phyloP scores from a whole-genome alignment of 2,888 invertebrate species.

The Eupithecia tripunctaria region DNA sequence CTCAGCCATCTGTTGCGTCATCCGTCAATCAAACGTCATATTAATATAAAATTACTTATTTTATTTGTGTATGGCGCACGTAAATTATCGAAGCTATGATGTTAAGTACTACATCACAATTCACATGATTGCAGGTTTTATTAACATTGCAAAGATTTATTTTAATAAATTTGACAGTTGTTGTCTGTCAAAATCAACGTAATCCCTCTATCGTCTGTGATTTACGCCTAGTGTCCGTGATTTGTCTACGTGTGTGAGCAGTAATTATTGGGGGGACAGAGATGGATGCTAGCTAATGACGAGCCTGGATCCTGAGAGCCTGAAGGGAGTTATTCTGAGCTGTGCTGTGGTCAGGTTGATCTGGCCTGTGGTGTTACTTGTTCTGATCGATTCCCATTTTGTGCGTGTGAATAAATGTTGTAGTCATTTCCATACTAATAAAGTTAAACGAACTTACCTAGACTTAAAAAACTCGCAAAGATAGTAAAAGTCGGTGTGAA shows the following conservation, averaged over 20 bases:
- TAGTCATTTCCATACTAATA: slow-evolving; percentile 13
- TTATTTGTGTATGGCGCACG: slow-evolving; percentile 4
- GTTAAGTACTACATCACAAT: background rate
- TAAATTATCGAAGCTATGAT: background rate
- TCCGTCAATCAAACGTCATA: slow-evolving; percentile 25
- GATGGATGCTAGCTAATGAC: slow-evolving; percentile 68
- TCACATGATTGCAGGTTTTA: background rate
- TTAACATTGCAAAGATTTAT: background rate
- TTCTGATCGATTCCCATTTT: slow-evolving; percentile 19
- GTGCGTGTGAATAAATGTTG: slow-evolving; percentile 27
- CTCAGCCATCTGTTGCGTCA: slow-evolving; percentile 12
- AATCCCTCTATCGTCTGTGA: slow-evolving; percentile 34
- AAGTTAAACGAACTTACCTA: background rate
- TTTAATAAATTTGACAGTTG: background rate
- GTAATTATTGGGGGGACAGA: slow-evolving; percentile 69
- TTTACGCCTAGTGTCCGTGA: slow-evolving; percentile 49
- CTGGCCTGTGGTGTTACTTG: slow-evolving; percentile 24
- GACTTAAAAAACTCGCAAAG: background rate
- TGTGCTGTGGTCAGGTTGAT: background rate
- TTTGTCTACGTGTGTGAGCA: slow-evolving; percentile 65
- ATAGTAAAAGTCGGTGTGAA: background rate
- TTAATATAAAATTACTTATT: slow-evolving; percentile 10
- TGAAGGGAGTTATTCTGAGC: background rate
- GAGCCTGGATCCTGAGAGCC: slow-evolving; percentile 31
- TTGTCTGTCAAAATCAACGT: slow-evolving; percentile 10